A percentile compares a stretch with the other conserved stretches of the same genome.
Conservation (phyloP, 2,797 vertebrate genomes). For the Poecilia gillii region DNA sequence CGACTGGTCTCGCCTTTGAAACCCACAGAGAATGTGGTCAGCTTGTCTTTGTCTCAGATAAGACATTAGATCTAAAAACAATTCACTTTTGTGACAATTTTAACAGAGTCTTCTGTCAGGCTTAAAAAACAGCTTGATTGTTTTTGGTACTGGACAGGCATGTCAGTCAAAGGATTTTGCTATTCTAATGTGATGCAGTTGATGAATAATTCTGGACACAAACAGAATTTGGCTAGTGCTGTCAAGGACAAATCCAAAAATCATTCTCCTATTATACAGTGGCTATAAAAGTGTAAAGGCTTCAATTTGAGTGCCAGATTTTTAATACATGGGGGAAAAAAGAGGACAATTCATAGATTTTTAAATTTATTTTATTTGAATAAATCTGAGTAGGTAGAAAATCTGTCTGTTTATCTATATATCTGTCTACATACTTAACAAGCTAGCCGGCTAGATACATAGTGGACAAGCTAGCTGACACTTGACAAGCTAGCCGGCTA, state of each 20-base stretch:
- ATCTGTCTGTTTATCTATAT: no score
- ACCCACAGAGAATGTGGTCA: slow-evolving; percentile 28
- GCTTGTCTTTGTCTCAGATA: slow-evolving; percentile 12
- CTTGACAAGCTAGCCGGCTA: no score
- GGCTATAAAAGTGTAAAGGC: background rate
- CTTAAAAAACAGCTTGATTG: background rate
- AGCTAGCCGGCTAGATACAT: no score
- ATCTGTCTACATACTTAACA: background rate
- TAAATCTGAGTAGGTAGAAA: no score
- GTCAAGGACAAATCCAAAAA: background rate
- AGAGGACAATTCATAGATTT: background rate
- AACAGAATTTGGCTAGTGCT: background rate
- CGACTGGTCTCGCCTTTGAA: slow-evolving; percentile 31
- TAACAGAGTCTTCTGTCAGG: background rate
- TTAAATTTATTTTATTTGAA: background rate
- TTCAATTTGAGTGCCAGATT: background rate
- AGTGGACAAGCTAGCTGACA: no score
- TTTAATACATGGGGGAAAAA: background rate
- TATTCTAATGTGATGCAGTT: background rate
- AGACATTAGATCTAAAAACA: slow-evolving; percentile 16
- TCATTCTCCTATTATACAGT: background rate
- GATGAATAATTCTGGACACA: background rate
- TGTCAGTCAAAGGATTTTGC: background rate
- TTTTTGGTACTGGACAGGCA: background rate
- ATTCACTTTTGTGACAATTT: background rate